Evolutionary conservation across 1,140 invertebrate genomes (phyloP).

Genomic region (Drosophila setifemur): DNA sequence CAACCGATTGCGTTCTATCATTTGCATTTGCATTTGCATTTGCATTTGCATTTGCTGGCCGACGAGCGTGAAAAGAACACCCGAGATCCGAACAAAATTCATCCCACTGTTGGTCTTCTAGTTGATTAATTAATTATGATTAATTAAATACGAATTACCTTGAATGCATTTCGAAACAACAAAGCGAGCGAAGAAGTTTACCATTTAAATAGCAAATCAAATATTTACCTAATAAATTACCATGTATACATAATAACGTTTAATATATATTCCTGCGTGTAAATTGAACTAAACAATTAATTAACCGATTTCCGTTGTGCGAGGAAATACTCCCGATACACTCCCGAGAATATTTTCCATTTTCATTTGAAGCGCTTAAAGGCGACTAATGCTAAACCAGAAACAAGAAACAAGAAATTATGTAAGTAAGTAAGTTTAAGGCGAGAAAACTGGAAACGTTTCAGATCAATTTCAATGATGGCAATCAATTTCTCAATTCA

Average conservation of each 20-base stretch:
- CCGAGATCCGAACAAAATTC: too few relatives aligned
- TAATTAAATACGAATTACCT: constrained; percentile 12
- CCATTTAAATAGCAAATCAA: constrained; percentile 63
- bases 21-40: too few relatives aligned
- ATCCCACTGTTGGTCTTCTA: constrained; percentile 1
- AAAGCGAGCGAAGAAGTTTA: constrained; percentile 18
- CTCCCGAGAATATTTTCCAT: background rate
- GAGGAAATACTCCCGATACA: background rate
- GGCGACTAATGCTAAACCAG: constrained; percentile 9
- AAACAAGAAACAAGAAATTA: constrained; percentile 4
- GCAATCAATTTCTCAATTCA: constrained; percentile 46
- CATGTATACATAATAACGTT: constrained; percentile 28
- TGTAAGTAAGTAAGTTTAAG: constrained; percentile 56
- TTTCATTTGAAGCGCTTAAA: too few relatives aligned
- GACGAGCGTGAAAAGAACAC: too few relatives aligned
- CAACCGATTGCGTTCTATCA: constrained; percentile 32
- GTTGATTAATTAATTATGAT: constrained; percentile 36
- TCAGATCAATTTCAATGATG: constrained; percentile 54
- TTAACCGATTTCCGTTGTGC: constrained; percentile 16
- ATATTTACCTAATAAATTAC: constrained; percentile 43
- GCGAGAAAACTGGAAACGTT: constrained; percentile 22
- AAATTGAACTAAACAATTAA: constrained; percentile 25
- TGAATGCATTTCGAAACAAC: constrained; percentile 42
- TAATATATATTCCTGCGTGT: constrained; percentile 32
- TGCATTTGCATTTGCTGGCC: too few relatives aligned